Evolutionary conservation across 1,140 invertebrate genomes (phyloP).

Genomic region (Aradophagus sp.): DNA sequence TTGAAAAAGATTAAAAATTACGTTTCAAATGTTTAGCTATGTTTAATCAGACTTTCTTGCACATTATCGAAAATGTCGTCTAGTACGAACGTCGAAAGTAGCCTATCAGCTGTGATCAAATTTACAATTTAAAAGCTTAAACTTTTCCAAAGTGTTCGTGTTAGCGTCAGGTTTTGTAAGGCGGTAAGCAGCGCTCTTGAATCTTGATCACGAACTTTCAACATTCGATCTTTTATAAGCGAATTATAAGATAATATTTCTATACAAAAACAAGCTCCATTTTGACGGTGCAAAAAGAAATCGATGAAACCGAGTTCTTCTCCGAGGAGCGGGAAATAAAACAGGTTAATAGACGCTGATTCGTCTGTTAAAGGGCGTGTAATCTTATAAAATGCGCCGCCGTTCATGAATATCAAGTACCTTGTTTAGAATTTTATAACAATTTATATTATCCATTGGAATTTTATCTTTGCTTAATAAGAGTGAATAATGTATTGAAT

Average conservation of each 20-base stretch:
- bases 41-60: too few relatives aligned
- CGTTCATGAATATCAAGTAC: conserved; percentile 23
- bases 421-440: conserved; percentile 14
- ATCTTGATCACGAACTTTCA: conserved; percentile 32
- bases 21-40: too few relatives aligned
- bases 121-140: conserved; percentile 25
- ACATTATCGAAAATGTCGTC: too few relatives aligned
- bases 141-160: conserved; percentile 24
- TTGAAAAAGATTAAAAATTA: too few relatives aligned
- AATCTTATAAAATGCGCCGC: conserved; percentile 17
- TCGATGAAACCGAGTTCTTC: conserved; percentile 10
- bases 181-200: conserved; percentile 22
- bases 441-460: conserved; percentile 8
- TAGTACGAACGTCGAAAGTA: conserved; percentile 1
- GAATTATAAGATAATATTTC: conserved; percentile 39
- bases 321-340: conserved; percentile 22
- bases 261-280: conserved; percentile 25
- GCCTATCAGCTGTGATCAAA: conserved; percentile 13
- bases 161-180: conserved; percentile 15
- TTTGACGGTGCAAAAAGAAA: conserved; percentile 10
- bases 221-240: conserved; percentile 28
- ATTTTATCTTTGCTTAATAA: conserved; percentile 2
- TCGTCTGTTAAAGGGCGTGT: conserved; percentile 17
- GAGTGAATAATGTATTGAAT: conserved; percentile 1
- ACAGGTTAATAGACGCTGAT: conserved; percentile 33